Conservation (phyloP, 53 echinoderm and acorn worm genomes). For the Zoroaster sp. region DNA sequence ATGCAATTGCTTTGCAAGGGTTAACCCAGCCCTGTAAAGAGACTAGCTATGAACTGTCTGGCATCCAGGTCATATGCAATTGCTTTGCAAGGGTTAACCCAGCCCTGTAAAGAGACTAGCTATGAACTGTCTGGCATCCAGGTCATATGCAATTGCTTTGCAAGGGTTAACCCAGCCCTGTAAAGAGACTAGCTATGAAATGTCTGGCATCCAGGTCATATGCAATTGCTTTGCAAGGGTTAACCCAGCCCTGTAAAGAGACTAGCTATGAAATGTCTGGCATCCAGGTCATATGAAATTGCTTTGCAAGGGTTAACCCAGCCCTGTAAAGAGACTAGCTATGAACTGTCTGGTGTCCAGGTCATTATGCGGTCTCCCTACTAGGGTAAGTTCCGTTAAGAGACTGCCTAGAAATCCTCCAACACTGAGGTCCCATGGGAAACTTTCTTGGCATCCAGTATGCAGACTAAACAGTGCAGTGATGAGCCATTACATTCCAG, state of each 20-base stretch:
- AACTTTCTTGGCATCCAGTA: not conserved
- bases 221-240: not conserved
- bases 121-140: not conserved
- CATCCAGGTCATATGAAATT: not conserved
- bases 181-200: not conserved
- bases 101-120: not conserved
- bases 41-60: not conserved
- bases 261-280: not conserved
- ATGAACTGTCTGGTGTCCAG: not conserved
- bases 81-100: not conserved
- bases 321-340: not conserved
- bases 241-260: not conserved
- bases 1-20: not conserved
- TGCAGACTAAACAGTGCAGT: not conserved
- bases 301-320: not conserved
- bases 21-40: not conserved
- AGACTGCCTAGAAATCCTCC: too few species aligned
- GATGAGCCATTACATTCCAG: constrained; percentile 16
- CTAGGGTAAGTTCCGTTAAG: too few species aligned
- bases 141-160: not conserved
- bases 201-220: not conserved
- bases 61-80: not conserved
- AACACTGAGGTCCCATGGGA: too few species aligned
- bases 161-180: not conserved
- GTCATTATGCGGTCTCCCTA: not conserved